Evolutionary conservation across 2,797 vertebrate species (phyloP).

Genomic region (Hydrolagus colliei): DNA sequence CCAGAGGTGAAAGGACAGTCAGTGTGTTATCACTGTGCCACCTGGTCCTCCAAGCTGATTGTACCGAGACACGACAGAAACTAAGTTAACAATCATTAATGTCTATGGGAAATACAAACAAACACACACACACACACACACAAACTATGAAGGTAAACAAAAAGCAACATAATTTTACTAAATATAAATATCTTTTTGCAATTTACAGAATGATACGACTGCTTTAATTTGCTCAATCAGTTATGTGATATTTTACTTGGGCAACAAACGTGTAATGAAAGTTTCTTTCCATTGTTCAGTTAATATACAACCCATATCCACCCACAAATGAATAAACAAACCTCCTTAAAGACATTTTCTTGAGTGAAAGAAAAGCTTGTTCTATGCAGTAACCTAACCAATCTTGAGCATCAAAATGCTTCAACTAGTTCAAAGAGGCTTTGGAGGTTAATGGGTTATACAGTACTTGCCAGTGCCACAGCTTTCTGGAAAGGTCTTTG

Average conservation of each 20-base stretch:
- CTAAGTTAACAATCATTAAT: background rate
- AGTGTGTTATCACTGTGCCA: background rate
- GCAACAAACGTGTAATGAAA: too few species aligned
- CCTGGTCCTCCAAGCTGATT: background rate
- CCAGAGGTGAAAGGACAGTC: background rate
- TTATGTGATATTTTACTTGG: background rate
- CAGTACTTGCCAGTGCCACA: background rate
- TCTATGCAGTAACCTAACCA: background rate
- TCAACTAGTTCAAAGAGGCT: slow-evolving; percentile 24
- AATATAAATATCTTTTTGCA: background rate
- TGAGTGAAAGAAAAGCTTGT: background rate
- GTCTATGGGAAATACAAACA: background rate
- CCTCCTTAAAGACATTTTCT: background rate
- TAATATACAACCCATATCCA: background rate
- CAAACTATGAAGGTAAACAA: too few species aligned
- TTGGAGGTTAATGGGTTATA: slow-evolving; percentile 12
- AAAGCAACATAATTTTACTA: background rate
- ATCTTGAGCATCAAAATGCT: slow-evolving; percentile 26
- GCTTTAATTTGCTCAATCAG: background rate
- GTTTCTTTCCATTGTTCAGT: background rate
- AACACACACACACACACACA: background rate
- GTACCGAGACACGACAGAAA: background rate
- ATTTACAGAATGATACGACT: background rate
- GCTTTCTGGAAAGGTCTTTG: background rate
- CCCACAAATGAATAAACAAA: background rate